Evolutionary conservation across 2,797 vertebrate genomes (phyloP), one percentile per base, ranked within the genome.

Genomic region (Sternarchorhynchus goeldii): DNA sequence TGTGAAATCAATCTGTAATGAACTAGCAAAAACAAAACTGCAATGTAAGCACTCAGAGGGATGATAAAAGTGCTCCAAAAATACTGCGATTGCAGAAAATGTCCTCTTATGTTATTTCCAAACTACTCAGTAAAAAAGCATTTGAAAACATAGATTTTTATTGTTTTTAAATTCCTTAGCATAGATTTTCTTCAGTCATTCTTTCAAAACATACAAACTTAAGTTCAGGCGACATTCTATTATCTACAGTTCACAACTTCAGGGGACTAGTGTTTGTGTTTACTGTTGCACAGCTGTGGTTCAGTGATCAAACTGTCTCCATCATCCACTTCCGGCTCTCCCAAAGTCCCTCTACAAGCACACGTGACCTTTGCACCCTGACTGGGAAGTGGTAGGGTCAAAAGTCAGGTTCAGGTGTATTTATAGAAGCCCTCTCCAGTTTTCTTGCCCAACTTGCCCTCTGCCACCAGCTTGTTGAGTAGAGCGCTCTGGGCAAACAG

Each of bases 401-500:
- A 20, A 76, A 63, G 14, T 60, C 17, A 50, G 25, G 14, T 21
- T 17, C 1, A 16, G 77, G 96, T 95, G 90, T 97, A 93, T 82
- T 97, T 98, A 88, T 97, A 99, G 91, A 95, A 99, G 41, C 98
- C 98, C 89, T 99, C 96, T 82, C 96, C 96, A 0, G 93, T 95
- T 92, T 99, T 99, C 90, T 88, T 97, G 77, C 98, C 98, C 1
- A 92, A 78, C 89, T 98, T 99, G 58, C 96, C 95, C 81, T 99
- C 96, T 3, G 93, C 90, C 17, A 99, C 97, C 86, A 98, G 85
- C 86, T 96, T 95, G 89, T 95, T 93, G 50, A 99, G 82, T 78
- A 94, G 55, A 0, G 92, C 88, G 60, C 94, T 95, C 16, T 90
- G 93, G 67, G 88, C 87, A 89, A 97, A 98, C 50, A 95, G 88